Conservation (phyloP, 2,113 vertebrate species). For the Crotalus viridis region DNA sequence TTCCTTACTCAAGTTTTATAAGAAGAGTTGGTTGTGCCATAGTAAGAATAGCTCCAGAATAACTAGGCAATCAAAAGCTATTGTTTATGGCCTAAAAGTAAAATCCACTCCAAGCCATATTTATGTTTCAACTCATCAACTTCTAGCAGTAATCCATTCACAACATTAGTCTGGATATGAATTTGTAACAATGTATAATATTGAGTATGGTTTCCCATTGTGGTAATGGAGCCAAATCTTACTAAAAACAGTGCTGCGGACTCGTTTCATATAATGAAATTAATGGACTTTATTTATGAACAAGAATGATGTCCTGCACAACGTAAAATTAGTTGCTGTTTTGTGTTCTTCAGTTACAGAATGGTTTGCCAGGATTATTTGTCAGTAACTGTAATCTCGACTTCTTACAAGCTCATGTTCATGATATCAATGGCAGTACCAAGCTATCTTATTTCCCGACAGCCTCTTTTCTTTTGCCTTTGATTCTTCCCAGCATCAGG, state of each 20-base stretch:
- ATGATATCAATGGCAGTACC: no score
- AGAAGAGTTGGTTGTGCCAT: not conserved
- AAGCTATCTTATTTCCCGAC: no score
- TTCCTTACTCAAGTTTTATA: constrained; percentile 20
- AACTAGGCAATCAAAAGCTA: not conserved
- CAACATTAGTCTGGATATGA: not conserved
- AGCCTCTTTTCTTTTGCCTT: no score
- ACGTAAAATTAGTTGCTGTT: no score
- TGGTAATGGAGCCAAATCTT: fast-evolving
- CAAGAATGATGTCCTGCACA: no score
- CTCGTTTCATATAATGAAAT: not conserved
- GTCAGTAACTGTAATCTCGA: no score
- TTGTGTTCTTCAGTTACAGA: no score
- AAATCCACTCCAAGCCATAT: not conserved
- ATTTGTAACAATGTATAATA: not conserved
- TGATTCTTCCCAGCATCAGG: no score
- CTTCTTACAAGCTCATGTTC: no score
- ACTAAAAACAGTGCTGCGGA: not conserved
- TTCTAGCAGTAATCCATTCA: constrained; percentile 5
- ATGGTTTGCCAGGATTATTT: no score
- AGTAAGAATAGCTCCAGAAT: not conserved
- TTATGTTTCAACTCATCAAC: not conserved
- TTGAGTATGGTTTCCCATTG: not conserved
- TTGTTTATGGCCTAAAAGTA: not conserved
- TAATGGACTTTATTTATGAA: not conserved